phyloP scores from a whole-genome alignment of 2,888 invertebrate species.

The Chironomus tentans region DNA sequence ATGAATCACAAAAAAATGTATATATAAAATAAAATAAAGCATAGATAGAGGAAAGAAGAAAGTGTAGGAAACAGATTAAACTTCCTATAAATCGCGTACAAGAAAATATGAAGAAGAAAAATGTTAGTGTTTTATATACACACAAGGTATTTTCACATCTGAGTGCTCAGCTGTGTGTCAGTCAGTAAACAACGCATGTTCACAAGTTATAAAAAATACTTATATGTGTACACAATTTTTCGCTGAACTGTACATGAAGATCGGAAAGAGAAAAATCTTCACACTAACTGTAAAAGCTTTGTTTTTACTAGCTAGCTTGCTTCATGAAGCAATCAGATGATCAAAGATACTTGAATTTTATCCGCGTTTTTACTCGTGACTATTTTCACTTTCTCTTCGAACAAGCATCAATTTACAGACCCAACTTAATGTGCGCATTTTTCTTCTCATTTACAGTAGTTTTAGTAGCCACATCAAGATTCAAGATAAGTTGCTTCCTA shows the following conservation, averaged over 20 bases:
- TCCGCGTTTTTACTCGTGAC: background rate
- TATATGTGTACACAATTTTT: background rate
- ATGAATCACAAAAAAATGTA: background rate
- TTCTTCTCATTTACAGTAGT: constrained; percentile 1
- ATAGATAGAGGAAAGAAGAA: background rate
- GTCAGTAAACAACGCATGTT: background rate
- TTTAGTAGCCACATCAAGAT: background rate
- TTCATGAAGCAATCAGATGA: background rate
- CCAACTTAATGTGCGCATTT: background rate
- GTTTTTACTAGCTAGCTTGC: background rate
- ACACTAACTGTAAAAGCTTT: background rate
- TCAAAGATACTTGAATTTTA: background rate
- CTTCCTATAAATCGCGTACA: background rate
- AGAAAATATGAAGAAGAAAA: background rate
- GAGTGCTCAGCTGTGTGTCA: constrained; percentile 1
- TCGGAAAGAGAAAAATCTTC: background rate
- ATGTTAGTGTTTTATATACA: background rate
- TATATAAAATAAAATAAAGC: background rate
- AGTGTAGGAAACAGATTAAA: background rate
- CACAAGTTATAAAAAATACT: background rate
- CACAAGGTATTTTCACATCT: background rate
- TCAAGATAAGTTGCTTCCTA: background rate
- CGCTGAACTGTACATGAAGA: background rate
- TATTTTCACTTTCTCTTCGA: constrained; percentile 3
- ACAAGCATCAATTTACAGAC: background rate